Evolutionary conservation across 2,113 vertebrate genomes (phyloP), one percentile per base, ranked within the genome.

Genomic region (Gobio gobio): DNA sequence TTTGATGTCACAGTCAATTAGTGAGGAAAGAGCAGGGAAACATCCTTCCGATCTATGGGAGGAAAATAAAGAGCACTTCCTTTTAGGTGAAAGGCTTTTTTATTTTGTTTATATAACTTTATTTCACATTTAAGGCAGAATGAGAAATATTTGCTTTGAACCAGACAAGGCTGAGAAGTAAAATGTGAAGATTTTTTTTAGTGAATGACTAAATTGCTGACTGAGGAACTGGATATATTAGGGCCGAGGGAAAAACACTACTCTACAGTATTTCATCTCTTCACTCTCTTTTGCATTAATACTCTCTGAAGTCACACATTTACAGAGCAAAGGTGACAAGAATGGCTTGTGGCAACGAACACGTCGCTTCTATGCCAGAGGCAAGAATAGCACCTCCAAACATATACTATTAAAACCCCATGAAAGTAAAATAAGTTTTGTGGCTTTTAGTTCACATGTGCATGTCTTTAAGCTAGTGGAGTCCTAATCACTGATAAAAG

Each of bases 1-100:
- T 94, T 93, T 90, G 64, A 88, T 93, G 93, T 93, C 94, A 90
- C 82, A 80, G 24, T 85, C 86, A 89, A 91, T 93, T 93, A 94
- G 86, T 88, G 75, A 80, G 29, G 45, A 74, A 80, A 80, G 13
- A 54, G 58, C 64, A 68, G 26, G 29, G 47, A 82, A 82, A 40
- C 16, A 70, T 56, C 80, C 26, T n/a, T 78, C 16, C 20, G 33
- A 56, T 33, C 54, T 33, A 26, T 13, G 24, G 64, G 29, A 68
- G 59, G 70, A 51, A 56, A 70, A 82, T 18, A 26, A 61, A 70
- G 40, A 76, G 82, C 20, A 1, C 51, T 54, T 61, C 4, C 13
- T 22, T 72, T 58, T 47, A 36, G 26, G 54, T 75, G 40, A 63
- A 36, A 12, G 58, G 24, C 40, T 13, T 49, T 8, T 70, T n/a